Evolutionary conservation across 37 sponge, comb jelly and placozoan genomes (phyloP).

Genomic region (Axinella damicornis): DNA sequence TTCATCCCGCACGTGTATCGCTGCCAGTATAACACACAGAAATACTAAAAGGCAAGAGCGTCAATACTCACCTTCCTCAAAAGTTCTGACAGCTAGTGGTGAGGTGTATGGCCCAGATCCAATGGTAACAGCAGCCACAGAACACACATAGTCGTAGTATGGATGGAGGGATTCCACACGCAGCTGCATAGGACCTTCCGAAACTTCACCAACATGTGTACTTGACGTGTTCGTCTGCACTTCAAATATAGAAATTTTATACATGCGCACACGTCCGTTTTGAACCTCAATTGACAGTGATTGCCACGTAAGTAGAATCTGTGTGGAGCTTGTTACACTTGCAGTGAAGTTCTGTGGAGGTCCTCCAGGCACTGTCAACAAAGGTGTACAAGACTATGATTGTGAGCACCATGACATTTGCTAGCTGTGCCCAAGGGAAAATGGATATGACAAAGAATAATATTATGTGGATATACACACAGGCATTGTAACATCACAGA

Average conservation of each 20-base stretch:
- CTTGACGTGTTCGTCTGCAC: neutral
- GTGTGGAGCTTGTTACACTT: neutral
- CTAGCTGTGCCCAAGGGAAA: too few species aligned
- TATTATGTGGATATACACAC: too few species aligned
- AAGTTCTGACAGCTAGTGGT: neutral
- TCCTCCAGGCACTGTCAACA: constrained; percentile 21
- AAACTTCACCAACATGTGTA: neutral
- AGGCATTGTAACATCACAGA: too few species aligned
- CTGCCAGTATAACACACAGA: too few species aligned
- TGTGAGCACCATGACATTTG: too few species aligned
- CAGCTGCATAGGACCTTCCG: too few species aligned
- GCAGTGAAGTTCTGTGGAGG: constrained; percentile 20
- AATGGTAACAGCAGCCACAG: neutral
- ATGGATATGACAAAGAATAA: too few species aligned
- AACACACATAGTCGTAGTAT: neutral
- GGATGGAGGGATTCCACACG: neutral
- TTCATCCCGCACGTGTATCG: too few species aligned
- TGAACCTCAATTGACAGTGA: neutral
- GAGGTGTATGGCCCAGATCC: neutral
- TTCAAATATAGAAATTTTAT: neutral
- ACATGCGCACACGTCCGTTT: constrained; percentile 31
- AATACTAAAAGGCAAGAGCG: too few species aligned
- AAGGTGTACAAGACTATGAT: neutral
- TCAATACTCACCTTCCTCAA: neutral
- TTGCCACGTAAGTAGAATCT: constrained; percentile 21